Evolutionary conservation across 2,113 vertebrate genomes (phyloP), one percentile per base, ranked within the genome.

Genomic region (Barnardius zonarius): DNA sequence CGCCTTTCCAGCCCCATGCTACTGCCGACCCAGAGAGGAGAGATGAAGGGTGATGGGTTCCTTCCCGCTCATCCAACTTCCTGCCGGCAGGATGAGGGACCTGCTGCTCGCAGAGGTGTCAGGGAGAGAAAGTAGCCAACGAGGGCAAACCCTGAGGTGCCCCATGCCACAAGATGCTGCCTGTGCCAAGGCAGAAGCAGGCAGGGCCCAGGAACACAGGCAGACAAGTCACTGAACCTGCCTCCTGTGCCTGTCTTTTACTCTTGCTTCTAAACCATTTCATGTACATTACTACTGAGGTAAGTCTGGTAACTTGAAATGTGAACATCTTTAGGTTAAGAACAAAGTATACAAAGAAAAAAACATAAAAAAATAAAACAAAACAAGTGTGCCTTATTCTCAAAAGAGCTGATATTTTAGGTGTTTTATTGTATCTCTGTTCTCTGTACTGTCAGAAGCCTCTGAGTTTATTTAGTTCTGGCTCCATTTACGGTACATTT

Each of bases 231-330:
- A 9, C 57, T 73, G 80, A 96, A 43, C 67, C 68, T 96, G 37
- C 74, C 19, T 0, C 69, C 35, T 37, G 2, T 81, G 67, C 85
- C 88, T 88, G 24, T 74, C 81, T 93, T 90, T 93, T 77, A 93
- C 72, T 84, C 39, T 88, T 84, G n/a, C 95, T 97, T 97, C 92
- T 93, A 94, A 97, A 97, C 96, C 97, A 98, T 98, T 98, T 98
- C 97, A 97, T 88, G 74, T 97, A 98, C 97, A 98, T 98, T 98
- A 98, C 98, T 98, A 98, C 98, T 98, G 97, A 98, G 97, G 92
- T 97, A 97, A 97, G 95, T 97, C 97, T 97, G 52, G 95, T 97
- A 97, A 98, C 98, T 98, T 98, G 98, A 98, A 98, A 98, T 98
- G 97, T 98, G 97, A 98, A 98, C 96, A 96, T 95, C 97, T 97